Conservation (phyloP, 2,113 vertebrate genomes). For the Rhizomys pruinosus region DNA sequence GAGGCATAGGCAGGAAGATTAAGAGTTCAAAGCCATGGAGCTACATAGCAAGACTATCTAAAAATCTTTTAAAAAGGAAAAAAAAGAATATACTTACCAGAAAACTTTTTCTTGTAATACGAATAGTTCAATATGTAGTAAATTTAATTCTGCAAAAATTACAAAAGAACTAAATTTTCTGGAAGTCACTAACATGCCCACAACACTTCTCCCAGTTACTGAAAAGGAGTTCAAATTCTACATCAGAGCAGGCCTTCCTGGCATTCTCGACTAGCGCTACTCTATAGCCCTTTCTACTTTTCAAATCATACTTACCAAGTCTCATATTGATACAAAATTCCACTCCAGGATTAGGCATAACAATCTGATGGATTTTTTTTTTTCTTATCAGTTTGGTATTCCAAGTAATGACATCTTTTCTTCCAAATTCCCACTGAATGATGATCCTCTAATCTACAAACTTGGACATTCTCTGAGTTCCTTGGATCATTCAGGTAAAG, state of each 20-base stretch:
- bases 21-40: too few species aligned
- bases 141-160: conserved; percentile 11
- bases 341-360: neutral
- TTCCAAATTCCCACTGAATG: neutral
- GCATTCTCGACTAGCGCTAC: neutral
- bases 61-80: too few species aligned
- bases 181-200: neutral
- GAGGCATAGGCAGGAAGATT: too few species aligned
- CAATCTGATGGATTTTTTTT: neutral
- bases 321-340: neutral
- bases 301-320: conserved; percentile 13
- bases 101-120: too few species aligned
- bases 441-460: neutral
- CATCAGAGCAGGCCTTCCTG: neutral
- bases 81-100: too few species aligned
- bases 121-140: neutral
- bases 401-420: neutral
- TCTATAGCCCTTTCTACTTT: neutral
- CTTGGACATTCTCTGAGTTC: too few species aligned
- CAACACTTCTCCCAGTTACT: neutral
- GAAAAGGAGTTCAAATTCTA: neutral
- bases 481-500: neutral
- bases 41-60: too few species aligned
- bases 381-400: neutral
- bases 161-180: conserved; percentile 16